These are phyloP conservation scores for Lithobates pipiens DNA, from an alignment of 2,797 vertebrate genomes.

Conservation along the genomic window DNA sequence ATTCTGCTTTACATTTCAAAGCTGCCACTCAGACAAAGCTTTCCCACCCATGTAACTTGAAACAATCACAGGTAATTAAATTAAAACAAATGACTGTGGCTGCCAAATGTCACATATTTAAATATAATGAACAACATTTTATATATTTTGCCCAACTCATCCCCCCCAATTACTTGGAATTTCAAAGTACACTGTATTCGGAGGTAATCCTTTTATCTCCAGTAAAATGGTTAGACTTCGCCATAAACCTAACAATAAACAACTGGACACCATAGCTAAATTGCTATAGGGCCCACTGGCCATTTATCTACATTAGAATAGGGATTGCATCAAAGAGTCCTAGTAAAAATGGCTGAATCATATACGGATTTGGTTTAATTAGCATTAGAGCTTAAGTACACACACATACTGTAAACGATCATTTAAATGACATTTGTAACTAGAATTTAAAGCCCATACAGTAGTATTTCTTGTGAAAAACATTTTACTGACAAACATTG, in stretches of 20 bases:
- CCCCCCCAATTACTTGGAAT: slow-evolving; percentile 1
- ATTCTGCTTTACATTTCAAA: slow-evolving; percentile 59
- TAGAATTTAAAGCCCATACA: too few species aligned
- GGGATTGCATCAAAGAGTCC: background rate
- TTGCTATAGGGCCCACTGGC: background rate
- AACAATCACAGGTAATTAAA: slow-evolving; percentile 49
- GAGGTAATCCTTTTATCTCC: background rate
- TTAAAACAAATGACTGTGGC: slow-evolving; percentile 6
- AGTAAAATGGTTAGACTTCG: background rate
- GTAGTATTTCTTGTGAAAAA: too few species aligned
- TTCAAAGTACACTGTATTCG: background rate
- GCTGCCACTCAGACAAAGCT: slow-evolving; percentile 38
- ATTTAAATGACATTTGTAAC: too few species aligned
- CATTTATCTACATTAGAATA: background rate
- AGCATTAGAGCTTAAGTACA: too few species aligned
- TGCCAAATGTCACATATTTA: slow-evolving; percentile 43
- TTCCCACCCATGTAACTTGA: slow-evolving; percentile 33
- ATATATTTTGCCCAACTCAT: background rate
- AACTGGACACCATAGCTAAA: background rate
- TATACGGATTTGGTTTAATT: too few species aligned
- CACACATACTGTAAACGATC: too few species aligned
- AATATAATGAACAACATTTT: slow-evolving; percentile 20
- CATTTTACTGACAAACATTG: too few species aligned
- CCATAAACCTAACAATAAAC: background rate
- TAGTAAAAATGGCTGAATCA: too few species aligned